These are phyloP conservation scores for Leucoraja ocellata DNA, from an alignment of 2,797 vertebrate genomes.

Conservation along the genomic window DNA sequence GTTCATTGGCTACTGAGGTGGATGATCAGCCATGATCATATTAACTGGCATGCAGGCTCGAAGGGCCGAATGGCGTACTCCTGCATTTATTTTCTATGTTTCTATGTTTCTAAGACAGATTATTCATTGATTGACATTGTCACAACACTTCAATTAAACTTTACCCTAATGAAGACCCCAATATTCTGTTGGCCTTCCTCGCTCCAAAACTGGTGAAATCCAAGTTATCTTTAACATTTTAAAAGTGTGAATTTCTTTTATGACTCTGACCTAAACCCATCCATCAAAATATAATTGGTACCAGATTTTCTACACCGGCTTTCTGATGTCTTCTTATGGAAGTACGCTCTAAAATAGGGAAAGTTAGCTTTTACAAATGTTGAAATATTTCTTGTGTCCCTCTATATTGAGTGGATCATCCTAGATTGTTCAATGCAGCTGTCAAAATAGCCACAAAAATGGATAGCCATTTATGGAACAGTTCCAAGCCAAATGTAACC, in stretches of 20 bases:
- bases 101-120: not conserved
- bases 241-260: not conserved
- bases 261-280: not conserved
- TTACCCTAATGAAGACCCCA: not conserved
- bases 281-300: not conserved
- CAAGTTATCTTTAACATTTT: not conserved
- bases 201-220: not conserved
- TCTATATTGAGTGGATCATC: not conserved
- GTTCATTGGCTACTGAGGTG: too few relatives aligned
- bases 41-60: too few relatives aligned
- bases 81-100: too few relatives aligned
- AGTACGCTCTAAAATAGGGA: not conserved
- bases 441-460: not conserved
- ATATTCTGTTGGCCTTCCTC: not conserved
- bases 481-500: not conserved
- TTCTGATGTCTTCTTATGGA: not conserved
- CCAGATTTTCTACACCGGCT: not conserved
- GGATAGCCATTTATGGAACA: not conserved
- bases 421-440: not conserved
- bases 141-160: not conserved
- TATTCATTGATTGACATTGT: not conserved
- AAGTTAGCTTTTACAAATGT: not conserved
- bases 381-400: not conserved
- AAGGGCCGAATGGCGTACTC: too few relatives aligned
- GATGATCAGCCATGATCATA: too few relatives aligned